Evolutionary conservation across 1,140 invertebrate species (phyloP), one percentile per base, ranked within the genome.

Genomic region (Neodiprion fabricii): DNA sequence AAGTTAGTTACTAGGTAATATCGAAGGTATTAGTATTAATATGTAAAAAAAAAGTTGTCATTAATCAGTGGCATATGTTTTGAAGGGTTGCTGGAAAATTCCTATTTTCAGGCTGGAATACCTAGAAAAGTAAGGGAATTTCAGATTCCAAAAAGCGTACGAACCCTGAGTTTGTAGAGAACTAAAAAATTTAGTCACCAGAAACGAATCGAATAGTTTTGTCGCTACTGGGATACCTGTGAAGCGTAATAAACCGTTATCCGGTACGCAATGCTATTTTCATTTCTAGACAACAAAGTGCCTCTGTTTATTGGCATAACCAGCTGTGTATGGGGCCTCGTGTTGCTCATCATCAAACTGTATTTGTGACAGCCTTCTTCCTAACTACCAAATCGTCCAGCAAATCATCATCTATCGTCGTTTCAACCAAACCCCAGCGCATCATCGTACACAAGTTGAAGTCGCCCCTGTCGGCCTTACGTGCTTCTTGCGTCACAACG

Each of bases 281-380:
- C 83, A 84, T 89, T 88, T 89, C 85, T 91, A 92, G 91, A 91
- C 86, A 87, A 85, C 91, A 92, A 91, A 90, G 90, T 92, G 89
- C 91, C 92, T 87, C 87, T 92, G 84, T 91, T 92, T 91, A 91
- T 93, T 88, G 92, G 92, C 87, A 89, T 93, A 85, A 92, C 92
- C 87, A 92, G 91, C 88, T 93, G 91, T 88, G 90, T 93, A 79
- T 92, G 92, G 91, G 92, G 91, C 88, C 89, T 93, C 85, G 90
- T 92, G 84, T 88, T 89, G 87, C 91, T 92, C 88, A 90, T 92
- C 87, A 90, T 92, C 89, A 92, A 91, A 91, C 89, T 91, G 86
- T 92, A 92, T 92, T 91, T 92, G 90, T 92, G 91, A 92, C 89
- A 87, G 85, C 85, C 86, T 84, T 28, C 23, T 28, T 85, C 85